Evolutionary conservation across 2,888 invertebrate species (phyloP), one percentile per base, ranked within the genome.

Genomic region (Coenonympha glycerion): DNA sequence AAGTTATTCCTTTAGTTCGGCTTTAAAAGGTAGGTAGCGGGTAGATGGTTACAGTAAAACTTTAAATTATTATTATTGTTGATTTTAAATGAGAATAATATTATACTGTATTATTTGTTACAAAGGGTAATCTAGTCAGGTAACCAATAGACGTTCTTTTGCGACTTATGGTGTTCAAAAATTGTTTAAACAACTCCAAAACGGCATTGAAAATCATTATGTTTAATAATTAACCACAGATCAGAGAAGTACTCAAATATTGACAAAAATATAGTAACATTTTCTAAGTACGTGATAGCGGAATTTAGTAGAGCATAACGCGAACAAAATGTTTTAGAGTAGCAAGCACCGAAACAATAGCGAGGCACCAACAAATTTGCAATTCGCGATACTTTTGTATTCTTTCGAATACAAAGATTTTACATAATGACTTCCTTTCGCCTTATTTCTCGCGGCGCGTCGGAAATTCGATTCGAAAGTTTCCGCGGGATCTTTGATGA

Each of bases 381-480:
- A 51, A 53, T 53, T 52, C 22, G 49, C 42, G 30, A 49, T 52
- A 55, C 49, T 55, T 48, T 55, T 55, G 37, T 57, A 48, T 52
- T 46, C 36, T 33, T 46, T 42, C 49, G 39, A 57, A 47, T 47
- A 55, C 49, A 55, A 51, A 55, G 46, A 49, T 53, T 51, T 57
- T 55, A 56, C 56, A 54, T 56, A 52, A 53, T 53, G 53, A 49
- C 47, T 51, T 53, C 48, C 59, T 65, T 22, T 66, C 68, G 70
- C 65, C 67, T 65, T 61, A 61, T 64, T 63, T 62, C 52, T 56
- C 57, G 53, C 55, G 61, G 58, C 55, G 55, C 53, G 57, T 56
- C 59, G 71, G 66, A 74, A 76, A 74, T 74, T 71, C 64, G 65
- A 73, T 73, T 71, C 63, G 51, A 67, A 69, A 71, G 64, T 72